Evolutionary conservation across 2,797 vertebrate genomes (phyloP).

Genomic region (Coranthus polyacanthus): DNA sequence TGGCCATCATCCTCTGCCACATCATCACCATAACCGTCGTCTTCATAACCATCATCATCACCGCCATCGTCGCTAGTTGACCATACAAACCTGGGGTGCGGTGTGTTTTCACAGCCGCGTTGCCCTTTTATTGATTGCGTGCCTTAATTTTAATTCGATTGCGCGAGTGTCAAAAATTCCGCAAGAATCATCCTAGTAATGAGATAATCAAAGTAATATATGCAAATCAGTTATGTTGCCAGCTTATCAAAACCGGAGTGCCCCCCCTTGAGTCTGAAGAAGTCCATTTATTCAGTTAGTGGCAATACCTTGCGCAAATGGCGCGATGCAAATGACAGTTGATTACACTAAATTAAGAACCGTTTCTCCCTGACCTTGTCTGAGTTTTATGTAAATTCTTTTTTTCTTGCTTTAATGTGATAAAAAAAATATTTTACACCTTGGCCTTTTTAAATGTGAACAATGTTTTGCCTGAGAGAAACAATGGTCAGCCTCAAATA

Average conservation of each 20-base stretch:
- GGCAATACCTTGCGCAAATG: conserved; percentile 99
- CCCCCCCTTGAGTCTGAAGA: conserved; percentile 98
- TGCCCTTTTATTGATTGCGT: conserved; percentile 90
- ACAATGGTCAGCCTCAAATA: conserved; percentile 60
- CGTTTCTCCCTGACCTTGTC: conserved; percentile 99
- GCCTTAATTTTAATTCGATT: conserved; percentile 93
- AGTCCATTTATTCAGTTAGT: conserved; percentile 99
- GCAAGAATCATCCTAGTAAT: conserved; percentile 98
- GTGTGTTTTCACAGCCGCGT: conserved; percentile 76
- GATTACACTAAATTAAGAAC: conserved; percentile 99
- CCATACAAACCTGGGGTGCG: conserved; percentile 67
- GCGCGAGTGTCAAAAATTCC: conserved; percentile 89
- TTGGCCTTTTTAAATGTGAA: conserved; percentile 65
- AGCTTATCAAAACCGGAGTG: conserved; percentile 99
- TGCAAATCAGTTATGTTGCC: conserved; percentile 99
- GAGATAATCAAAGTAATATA: conserved; percentile 99
- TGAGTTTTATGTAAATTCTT: conserved; percentile 99
- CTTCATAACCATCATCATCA: conserved; percentile 24
- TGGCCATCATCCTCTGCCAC: conserved; percentile 35
- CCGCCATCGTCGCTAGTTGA: conserved; percentile 68
- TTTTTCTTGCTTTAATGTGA: conserved; percentile 77
- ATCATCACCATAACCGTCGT: conserved; percentile 38
- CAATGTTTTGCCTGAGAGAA: conserved; percentile 52
- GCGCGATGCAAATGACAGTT: conserved; percentile 99
- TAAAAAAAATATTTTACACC: conserved; percentile 73